phyloP scores from a whole-genome alignment of 2,113 vertebrate species.

The Paramormyrops kingsleyae region DNA sequence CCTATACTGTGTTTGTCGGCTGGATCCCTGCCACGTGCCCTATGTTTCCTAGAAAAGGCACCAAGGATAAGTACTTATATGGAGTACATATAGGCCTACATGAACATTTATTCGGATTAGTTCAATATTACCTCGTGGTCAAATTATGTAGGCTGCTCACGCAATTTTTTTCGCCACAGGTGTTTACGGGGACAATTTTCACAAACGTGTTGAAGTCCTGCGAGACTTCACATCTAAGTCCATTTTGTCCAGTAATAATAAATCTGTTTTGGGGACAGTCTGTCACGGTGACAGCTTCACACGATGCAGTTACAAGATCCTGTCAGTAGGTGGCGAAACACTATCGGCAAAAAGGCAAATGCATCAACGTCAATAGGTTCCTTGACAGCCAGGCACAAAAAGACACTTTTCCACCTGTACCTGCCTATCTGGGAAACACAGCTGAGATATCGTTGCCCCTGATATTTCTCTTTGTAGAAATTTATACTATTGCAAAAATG shows the following conservation, averaged over 20 bases:
- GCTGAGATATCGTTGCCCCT: neutral
- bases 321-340: constrained; percentile 25
- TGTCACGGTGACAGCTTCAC: neutral
- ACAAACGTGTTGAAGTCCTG: neutral
- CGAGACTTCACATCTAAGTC: neutral
- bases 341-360: constrained; percentile 7
- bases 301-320: constrained; percentile 20
- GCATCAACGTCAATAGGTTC: constrained; percentile 7
- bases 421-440: neutral
- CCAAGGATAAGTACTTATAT: neutral
- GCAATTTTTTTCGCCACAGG: neutral
- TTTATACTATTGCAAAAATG: neutral
- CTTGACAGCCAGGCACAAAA: neutral
- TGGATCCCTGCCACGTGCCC: neutral
- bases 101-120: neutral
- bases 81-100: neutral
- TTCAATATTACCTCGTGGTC: neutral
- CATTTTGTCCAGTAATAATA: neutral
- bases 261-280: neutral
- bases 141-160: neutral
- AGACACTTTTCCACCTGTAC: neutral
- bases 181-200: neutral
- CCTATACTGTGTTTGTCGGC: neutral
- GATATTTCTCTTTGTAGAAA: neutral
- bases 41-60: neutral